These are phyloP conservation scores for Orchesellides sinensis DNA, from an alignment of 2,888 invertebrate species.

Conservation along the genomic window DNA sequence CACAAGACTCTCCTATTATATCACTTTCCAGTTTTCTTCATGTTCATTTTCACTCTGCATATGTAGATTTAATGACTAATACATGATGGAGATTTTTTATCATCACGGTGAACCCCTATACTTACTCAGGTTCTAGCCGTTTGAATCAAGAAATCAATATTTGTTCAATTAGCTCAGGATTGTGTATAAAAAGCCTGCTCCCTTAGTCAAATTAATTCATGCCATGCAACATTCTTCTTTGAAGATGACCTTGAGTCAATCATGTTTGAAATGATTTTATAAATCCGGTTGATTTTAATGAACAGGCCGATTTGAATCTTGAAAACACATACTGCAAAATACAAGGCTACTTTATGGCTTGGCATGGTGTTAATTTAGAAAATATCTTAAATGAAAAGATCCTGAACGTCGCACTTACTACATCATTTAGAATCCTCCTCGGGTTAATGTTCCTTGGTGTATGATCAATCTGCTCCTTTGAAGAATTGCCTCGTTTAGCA, in stretches of 20 bases:
- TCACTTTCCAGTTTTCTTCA: constrained; percentile 5
- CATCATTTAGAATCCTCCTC: constrained; percentile 6
- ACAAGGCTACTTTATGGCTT: not conserved
- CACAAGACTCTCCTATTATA: not conserved
- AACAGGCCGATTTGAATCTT: constrained; percentile 8
- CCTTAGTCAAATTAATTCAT: constrained; percentile 50
- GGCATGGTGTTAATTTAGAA: not conserved
- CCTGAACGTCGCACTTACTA: not conserved
- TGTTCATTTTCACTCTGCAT: not conserved
- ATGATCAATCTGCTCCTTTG: not conserved
- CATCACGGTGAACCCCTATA: too few relatives aligned
- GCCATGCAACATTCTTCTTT: constrained; percentile 38
- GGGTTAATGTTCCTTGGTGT: not conserved
- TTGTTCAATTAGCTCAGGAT: constrained; percentile 64
- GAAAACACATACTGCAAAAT: not conserved
- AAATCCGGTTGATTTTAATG: constrained; percentile 42
- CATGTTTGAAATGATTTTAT: constrained; percentile 34
- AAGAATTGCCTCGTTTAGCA: constrained; percentile 1
- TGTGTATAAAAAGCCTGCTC: constrained; percentile 31
- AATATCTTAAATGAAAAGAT: not conserved
- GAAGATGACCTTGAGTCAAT: constrained; percentile 54
- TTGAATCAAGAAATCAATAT: constrained; percentile 59
- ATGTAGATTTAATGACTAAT: not conserved
- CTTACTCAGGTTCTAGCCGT: not conserved
- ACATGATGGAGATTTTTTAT: not conserved